Base-by-base conservation (phyloP, 2,797 vertebrate genomes). In the Hephaestus fuliginosus region DNA sequence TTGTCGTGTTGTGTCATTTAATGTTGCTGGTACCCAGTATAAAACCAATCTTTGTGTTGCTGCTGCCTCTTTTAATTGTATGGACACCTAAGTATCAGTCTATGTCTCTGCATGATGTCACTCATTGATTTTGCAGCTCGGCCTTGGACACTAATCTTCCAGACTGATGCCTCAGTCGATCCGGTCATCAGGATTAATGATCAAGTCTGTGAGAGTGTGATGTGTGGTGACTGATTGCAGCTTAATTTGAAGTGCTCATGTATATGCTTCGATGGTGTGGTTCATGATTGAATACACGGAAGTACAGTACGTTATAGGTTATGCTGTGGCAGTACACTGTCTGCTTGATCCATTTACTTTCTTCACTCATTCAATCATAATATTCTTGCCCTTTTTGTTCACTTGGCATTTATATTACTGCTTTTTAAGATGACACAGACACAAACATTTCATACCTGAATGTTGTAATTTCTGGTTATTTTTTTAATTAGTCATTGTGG, bases 51-150 rank as follows among this genome's bases (percentile, higher is more conserved):
- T 51, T 10, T 52, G 2, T 72, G 49, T 51, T 66, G 22, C 22
- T 51, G 28, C 22, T 67, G 68, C 63, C 63, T 67, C 70, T 55
- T 74, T 81, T 44, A 74, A 39, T 61, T 41, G 43, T 44, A 70
- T 76, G 30, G 63, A 64, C 74, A 66, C 51, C 76, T 53, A 76
- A 81, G 74, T 30, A 49, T 13, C 22, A 36, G 43, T 69, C 61
- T 46, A 0, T 78, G 79, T 69, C 60, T 90, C 67, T 70, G 87
- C 84, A 82, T 93, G 78, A 91, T 85, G 82, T 91, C 91, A 91
- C 86, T 60, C 72, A 92, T 94, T 93, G 92, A 93, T 94, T 90
- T 90, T 81, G 57, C 80, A 75, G 72, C 72, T 63, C 17, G 7
- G 53, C 76, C 20, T 7, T 74, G 52, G 71, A 75, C 74, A 80